Evolutionary conservation across 2,888 invertebrate species (phyloP), one percentile per base, ranked within the genome.

Genomic region (Pyrgus malvae): DNA sequence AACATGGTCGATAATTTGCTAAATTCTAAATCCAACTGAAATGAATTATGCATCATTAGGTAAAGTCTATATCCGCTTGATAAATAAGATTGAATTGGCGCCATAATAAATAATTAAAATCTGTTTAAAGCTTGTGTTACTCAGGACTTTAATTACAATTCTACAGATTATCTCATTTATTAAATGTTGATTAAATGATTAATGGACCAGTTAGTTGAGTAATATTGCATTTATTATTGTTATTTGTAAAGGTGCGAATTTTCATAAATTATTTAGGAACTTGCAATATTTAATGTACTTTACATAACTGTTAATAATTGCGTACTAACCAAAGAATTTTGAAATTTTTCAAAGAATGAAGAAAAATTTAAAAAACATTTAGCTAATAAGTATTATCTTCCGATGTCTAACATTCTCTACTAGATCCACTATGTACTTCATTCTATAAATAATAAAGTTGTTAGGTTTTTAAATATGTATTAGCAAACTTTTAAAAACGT

Each of bases 61-160:
- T n/a, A 25, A 16, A 33, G 5, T 42, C 16, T 14, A 50, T 17
- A 25, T 35, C 42, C 41, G 25, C 25, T 27, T 50, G 11, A 44
- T 51, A 42, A 44, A 45, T 53, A 44, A 37, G 42, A 35, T 44
- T 37, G 17, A 2, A 12, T 53, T 53, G 51, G 51, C 51, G 51
- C 51, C 51, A 27, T 45, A 27, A 38, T 53, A 53, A 53, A 53
- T 42, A 41, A 50, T 45, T 44, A 29, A 45, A 21, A 21, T 44
- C 44, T 45, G 37, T 38, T 38, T 45, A 29, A 21, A 19, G 5
- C 35, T 35, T 44, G 37, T 31, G 41, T 44, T 33, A 37, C 35
- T 48, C 17, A 37, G 23, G 25, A 9, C 12, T 9, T 42, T 50
- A 50, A 49, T 49, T 40, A 49, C 31, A 23, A 42, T 42, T 50